Base-by-base conservation (phyloP, 2,113 vertebrate genomes). In the Myotis brandtii region DNA sequence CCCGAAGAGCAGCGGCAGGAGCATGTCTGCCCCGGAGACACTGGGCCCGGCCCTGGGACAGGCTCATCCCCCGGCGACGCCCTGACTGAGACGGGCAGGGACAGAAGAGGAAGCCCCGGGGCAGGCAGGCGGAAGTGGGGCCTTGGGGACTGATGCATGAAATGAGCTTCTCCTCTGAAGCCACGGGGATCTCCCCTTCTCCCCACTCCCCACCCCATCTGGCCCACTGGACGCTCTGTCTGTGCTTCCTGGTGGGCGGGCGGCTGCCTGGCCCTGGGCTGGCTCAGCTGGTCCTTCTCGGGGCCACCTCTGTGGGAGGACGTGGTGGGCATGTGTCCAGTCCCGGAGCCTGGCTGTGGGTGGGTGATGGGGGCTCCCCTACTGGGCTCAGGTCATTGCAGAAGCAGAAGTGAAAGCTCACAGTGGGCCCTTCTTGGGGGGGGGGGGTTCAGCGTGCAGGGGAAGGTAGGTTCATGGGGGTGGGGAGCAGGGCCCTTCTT, bases 371-470 rank as follows among this genome's bases (percentile, higher is more conserved):
- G 79, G 56, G 4, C 20, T 34, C 50, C 83, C 93, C 62, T 27
- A 0, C 20, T 64, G 37, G 21, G 50, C 16, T 6, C 30, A 21
- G 80, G 95, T 80, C 50, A 17, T 6, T 46, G 43, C 32, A 8
- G n/a, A 97, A 96, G 94, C 91, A 95, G 97, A 97, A 97, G 95
- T 95, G 93, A 96, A 81, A 96, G 79, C 37, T 1, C 10, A 1
- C 23, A 21, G 34, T 25, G 10, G 81, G 9, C 43, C 21, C 3
- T 32, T 66, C 16, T 81, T 18, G 2, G 32, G 48, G 32, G 56
- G 54, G 1, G 25, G 59, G 9, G 25, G 59, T 9, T 59, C 12
- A 2, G 21, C 10, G 37, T 16, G 21, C 25, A 27, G 37, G 0
- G 14, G 11, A 79, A 20, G 17, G 18, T 12, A 17, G n/a, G 10